Base-by-base conservation (phyloP, 2,797 vertebrate species). In the Cyclura pinguis region DNA sequence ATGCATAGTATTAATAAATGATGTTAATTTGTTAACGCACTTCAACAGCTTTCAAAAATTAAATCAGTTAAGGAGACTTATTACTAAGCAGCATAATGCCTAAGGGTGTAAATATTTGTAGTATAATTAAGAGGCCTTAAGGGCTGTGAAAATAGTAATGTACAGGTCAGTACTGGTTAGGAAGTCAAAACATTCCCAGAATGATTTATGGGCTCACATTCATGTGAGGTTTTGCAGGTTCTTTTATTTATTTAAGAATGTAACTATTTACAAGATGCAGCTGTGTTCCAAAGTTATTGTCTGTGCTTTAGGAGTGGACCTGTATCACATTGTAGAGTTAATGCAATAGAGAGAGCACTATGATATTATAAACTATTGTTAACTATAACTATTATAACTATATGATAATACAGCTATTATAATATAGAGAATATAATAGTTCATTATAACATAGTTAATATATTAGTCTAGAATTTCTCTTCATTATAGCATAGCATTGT, bases 1-100 rank as follows among this genome's bases (percentile, higher is more conserved):
- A 84, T 2, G 89, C 92, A 80, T 74, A 38, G 87, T 80, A 29
- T n/a, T 93, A 88, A 52, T 93, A 94, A 94, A 67, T 94, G 22
- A 85, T 93, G 35, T 67, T 93, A 2, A 78, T 93, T 93, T 92
- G 50, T 91, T 90, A 82, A 78, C 67, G 52, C 84, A 93, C 38
- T 12, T 62, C 67, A 88, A 20, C 20, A 91, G n/a, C 93, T 83
- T 92, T 92, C 86, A 67, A 76, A 89, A 93, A 47, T 12, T 73
- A 93, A 92, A 59, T 35, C 32, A 64, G 86, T 87, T 86, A 93
- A 72, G 13, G 32, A 8, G n/a, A 59, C 67, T 77, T 62, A 4
- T 88, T 32, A 90, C 85, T 50, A 87, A 47, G 89, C 35, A 50
- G 38, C 74, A 85, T 69, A 89, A 27, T 38, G 0, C 0, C 90